phyloP scores from a whole-genome alignment of 2,888 invertebrate species.

The Nomada fabriciana region DNA sequence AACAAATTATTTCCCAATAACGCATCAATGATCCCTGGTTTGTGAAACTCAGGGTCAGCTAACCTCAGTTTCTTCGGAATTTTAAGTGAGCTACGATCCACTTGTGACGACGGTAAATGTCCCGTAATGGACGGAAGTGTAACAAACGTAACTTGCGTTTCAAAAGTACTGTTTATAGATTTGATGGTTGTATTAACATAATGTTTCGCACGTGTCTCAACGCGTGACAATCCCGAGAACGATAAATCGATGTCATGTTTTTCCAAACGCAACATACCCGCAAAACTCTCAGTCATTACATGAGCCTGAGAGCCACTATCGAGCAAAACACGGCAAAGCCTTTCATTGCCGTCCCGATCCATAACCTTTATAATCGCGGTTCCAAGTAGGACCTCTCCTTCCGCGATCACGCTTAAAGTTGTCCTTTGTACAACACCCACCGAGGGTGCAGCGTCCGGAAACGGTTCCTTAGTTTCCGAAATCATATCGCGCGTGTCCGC shows the following conservation, averaged over 20 bases:
- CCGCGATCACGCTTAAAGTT: too few species aligned
- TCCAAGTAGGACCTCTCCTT: too few species aligned
- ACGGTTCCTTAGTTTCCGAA: too few species aligned
- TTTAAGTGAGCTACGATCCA: neutral
- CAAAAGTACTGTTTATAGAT: neutral
- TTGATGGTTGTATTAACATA: neutral
- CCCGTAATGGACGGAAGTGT: slow-evolving; percentile 1
- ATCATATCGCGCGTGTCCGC: neutral
- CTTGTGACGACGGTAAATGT: neutral
- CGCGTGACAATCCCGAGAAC: neutral
- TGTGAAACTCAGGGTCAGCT: slow-evolving; percentile 17
- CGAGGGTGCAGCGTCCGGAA: too few species aligned
- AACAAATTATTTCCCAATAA: slow-evolving; percentile 20
- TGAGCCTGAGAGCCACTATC: slow-evolving; percentile 12
- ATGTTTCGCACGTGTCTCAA: neutral
- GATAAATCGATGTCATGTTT: neutral
- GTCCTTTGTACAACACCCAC: too few species aligned
- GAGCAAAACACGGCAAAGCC: slow-evolving; percentile 5
- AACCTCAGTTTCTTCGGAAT: slow-evolving; percentile 7
- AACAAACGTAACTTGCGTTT: neutral
- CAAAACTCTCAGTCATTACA: slow-evolving; percentile 2
- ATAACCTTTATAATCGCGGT: too few species aligned
- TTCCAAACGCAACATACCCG: neutral
- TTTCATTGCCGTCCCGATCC: too few species aligned
- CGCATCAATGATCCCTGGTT: slow-evolving; percentile 11